Base-by-base conservation (phyloP, 2,113 vertebrate genomes). In the Tiliqua scincoides region DNA sequence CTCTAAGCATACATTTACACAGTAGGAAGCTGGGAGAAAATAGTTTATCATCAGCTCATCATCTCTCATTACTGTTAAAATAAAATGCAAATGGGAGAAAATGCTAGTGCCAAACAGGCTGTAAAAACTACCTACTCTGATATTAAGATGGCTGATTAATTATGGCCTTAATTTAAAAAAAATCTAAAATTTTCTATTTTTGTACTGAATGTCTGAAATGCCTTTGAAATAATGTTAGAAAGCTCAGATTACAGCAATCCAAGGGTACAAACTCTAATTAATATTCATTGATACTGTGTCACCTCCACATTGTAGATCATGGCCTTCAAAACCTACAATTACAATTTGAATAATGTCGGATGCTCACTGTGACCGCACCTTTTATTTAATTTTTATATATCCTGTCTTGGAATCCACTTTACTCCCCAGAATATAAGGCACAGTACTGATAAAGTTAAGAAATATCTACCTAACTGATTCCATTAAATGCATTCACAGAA, bases 1-100 rank as follows among this genome's bases (percentile, higher is more conserved):
- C 95, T 93, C 93, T 91, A 88, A 96, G 95, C 95, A 96, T 95
- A 96, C 96, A 96, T 96, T 96, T 93, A 91, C 95, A 95, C 94
- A 95, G 95, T 89, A 90, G 95, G 94, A 94, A 95, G 90, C 92
- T 72, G 14, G 0, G 93, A 95, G 94, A 91, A 96, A 95, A 91
- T 94, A 96, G 93, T 91, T 96, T 95, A 94, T 96, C 95, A 93
- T 94, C 95, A 95, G 86, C 93, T 95, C 94, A 95, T 96, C 95
- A 92, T 93, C 93, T 95, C 95, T 94, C 92, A 94, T 96, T 96
- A 95, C 92, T 91, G 93, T 96, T 92, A 92, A 91, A 95, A 92
- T 92, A 93, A 95, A 95, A 96, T 94, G 95, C 94, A 96, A 96
- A 95, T 95, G 80, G 89, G 89, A 93, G 90, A 9, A 71, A 96